Base-by-base conservation (phyloP, 2,888 invertebrate species). In the Dolichopus griseipennis region DNA sequence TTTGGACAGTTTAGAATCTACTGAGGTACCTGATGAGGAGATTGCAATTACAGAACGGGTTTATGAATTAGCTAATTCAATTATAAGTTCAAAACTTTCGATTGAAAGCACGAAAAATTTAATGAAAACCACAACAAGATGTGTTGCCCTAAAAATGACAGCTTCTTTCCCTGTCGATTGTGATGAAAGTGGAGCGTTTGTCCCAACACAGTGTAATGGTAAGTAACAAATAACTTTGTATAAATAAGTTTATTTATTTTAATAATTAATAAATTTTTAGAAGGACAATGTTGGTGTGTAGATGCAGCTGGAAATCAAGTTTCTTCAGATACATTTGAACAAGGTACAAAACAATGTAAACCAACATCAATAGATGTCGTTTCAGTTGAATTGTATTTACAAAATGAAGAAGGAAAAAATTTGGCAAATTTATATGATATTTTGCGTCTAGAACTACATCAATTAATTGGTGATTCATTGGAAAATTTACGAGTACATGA, bases 271-370 rank as follows among this genome's bases (percentile, higher is more conserved):
- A 27, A 27, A 2, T 2, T 52, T 52, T 52, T 18, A 52, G 52
- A 52, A 18, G 52, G 52, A n/a, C 82, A 84, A 67, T 93, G 93
- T 78, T 93, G 93, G 92, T 93, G 93, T 78, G 92, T 93, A 4
- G 92, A 93, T 78, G 92, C 92, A 69, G 92, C 92, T 1, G 90
- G 90, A 37, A 89, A 89, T 76, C 89, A 89, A 75, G 75, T 90
- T 27, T 83, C 85, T 18, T 85, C 87, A 0, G 85, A 85, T 70
- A 85, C 87, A 10, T 89, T 89, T 75, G 77, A 81, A 20, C 72
- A 71, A 3, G 88, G 87, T 43, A 84, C 85, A 65, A 83, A 82
- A 65, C 81, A 83, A 65, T 90, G 89, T 75, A 74, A 84, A 78
- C 81, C 83, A 64, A 91, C 91, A 5, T 88, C 89, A 68, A 85